Percentiles rank a stretch among this genome's conserved stretches.
Evolutionary conservation across 2,113 vertebrate genomes (phyloP).

Genomic region (Podarcis muralis): DNA sequence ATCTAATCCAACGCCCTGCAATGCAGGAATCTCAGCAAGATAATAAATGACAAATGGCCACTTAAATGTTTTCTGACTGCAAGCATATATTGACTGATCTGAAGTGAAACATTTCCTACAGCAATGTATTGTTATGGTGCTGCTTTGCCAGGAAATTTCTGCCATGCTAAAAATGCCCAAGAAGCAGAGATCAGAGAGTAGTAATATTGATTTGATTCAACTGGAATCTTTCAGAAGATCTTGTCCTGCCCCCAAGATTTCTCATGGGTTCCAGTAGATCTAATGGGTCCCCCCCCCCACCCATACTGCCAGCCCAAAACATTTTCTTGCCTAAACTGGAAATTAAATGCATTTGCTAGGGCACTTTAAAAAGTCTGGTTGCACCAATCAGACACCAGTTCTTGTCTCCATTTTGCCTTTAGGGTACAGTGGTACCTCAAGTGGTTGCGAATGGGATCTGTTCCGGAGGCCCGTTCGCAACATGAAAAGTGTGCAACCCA

Average conservation of each 20-base stretch:
- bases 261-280: not conserved
- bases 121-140: not conserved
- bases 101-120: not conserved
- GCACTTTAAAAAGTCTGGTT: not conserved
- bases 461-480: too few relatives aligned
- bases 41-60: too few relatives aligned
- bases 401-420: not conserved
- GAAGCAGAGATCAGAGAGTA: not conserved
- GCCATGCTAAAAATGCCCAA: too few relatives aligned
- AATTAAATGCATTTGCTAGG: not conserved
- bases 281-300: not conserved
- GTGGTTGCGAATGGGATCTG: too few relatives aligned
- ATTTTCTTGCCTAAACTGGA: not conserved
- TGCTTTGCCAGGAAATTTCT: not conserved
- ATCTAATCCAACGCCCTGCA: too few relatives aligned
- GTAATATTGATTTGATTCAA: not conserved
- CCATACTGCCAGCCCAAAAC: not conserved
- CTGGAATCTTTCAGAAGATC: not conserved
- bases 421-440: not conserved
- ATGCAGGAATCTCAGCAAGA: not conserved
- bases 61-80: not conserved
- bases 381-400: not conserved
- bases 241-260: not conserved
- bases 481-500: too few relatives aligned
- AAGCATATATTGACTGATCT: not conserved